These are phyloP conservation scores for Microtus richardsoni DNA, from an alignment of 2,113 vertebrate species.

Conservation along the genomic window DNA sequence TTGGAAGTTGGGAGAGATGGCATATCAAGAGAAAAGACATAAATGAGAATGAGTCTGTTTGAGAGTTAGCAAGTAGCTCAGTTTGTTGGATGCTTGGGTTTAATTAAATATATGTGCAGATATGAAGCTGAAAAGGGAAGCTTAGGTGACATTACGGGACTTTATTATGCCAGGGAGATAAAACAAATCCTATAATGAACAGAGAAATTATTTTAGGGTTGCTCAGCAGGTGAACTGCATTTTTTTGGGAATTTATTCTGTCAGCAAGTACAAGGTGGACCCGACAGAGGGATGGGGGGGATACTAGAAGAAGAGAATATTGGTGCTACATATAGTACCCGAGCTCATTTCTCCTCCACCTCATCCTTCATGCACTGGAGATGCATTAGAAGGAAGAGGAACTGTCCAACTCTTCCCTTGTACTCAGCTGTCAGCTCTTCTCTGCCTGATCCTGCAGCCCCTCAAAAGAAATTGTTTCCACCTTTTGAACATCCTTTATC, in stretches of 20 bases:
- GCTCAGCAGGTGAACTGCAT: conserved; percentile 44
- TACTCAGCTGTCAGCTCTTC: background rate
- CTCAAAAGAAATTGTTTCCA: background rate
- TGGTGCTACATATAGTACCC: background rate
- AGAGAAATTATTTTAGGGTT: conserved; percentile 35
- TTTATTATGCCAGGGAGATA: background rate
- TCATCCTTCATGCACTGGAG: background rate
- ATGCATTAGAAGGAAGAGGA: background rate
- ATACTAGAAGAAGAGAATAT: background rate
- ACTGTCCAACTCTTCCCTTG: background rate
- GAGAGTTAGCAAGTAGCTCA: background rate
- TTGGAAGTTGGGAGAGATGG: background rate
- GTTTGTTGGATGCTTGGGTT: background rate
- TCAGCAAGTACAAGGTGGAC: conserved; percentile 3
- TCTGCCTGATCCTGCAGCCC: background rate
- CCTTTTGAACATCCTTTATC: background rate
- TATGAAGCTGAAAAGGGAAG: background rate
- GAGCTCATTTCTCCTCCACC: background rate
- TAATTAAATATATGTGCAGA: background rate
- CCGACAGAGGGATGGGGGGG: background rate
- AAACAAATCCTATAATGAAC: conserved; percentile 31
- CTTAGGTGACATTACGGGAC: background rate
- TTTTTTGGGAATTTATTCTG: conserved; percentile 55
- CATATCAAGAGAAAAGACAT: background rate
- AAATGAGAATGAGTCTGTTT: background rate